Evolutionary conservation across 2,113 vertebrate species (phyloP).

Genomic region (Menidia beryllina): DNA sequence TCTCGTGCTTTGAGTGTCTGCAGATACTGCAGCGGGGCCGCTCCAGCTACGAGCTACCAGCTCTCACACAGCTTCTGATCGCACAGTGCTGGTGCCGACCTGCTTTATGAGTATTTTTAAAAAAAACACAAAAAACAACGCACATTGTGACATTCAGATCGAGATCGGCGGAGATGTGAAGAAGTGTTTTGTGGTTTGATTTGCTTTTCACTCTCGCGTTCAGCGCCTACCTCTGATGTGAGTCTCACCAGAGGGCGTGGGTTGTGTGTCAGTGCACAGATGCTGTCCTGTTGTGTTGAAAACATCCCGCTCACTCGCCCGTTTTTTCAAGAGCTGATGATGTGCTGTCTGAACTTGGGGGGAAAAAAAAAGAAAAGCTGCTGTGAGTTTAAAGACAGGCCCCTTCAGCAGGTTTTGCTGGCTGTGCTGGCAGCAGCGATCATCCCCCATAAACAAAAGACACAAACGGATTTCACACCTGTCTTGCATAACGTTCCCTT

Average conservation of each 20-base stretch:
- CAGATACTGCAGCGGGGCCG: constrained; percentile 46
- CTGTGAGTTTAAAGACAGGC: constrained; percentile 7
- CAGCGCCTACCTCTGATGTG: constrained; percentile 6
- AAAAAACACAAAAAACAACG: constrained; percentile 11
- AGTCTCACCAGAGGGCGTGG: no score
- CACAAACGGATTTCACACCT: constrained; percentile 19
- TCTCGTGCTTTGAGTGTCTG: constrained; percentile 46
- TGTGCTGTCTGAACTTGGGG: no score
- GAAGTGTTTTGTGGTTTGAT: constrained; percentile 9
- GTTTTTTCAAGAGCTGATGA: neutral
- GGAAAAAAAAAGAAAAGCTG: neutral
- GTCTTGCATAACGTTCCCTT: constrained; percentile 1
- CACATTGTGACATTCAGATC: neutral
- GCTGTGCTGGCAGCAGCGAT: constrained; percentile 44
- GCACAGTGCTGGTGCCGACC: constrained; percentile 9
- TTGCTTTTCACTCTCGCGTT: neutral
- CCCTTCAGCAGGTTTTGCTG: constrained; percentile 57
- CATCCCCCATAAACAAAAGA: constrained; percentile 30
- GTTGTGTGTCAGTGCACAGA: neutral
- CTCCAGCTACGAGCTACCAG: neutral
- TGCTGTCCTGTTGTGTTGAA: neutral
- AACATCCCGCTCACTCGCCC: no score
- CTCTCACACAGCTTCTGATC: constrained; percentile 44
- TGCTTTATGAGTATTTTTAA: constrained; percentile 18
- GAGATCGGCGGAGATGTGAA: constrained; percentile 2